Conservation (phyloP, 2,888 invertebrate species). For the Neoascia interrupta region DNA sequence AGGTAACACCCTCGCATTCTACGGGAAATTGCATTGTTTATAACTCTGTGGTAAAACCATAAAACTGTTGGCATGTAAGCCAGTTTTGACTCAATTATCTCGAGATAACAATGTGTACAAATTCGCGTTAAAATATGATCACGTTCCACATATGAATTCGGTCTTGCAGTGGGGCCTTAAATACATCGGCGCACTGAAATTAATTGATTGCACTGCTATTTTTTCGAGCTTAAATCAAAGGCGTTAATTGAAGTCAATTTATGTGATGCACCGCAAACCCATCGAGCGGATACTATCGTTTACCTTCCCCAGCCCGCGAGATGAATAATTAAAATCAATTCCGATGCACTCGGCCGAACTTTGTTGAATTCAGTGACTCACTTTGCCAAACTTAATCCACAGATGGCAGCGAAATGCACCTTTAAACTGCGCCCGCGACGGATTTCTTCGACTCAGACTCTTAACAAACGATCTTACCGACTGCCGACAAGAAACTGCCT, state of each 20-base stretch:
- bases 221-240: too few species aligned
- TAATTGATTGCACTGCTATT: too few species aligned
- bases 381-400: neutral
- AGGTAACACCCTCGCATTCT: too few species aligned
- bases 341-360: neutral
- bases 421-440: neutral
- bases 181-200: too few species aligned
- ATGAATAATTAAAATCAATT: constrained; percentile 45
- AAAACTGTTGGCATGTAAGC: too few species aligned
- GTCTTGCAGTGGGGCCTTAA: too few species aligned
- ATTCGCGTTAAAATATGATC: neutral
- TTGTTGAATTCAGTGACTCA: neutral
- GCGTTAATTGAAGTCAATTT: constrained; percentile 30
- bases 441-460: too few species aligned
- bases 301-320: neutral
- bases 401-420: neutral
- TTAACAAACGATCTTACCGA: constrained; percentile 33
- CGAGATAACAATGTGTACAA: neutral
- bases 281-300: constrained; percentile 8
- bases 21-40: too few species aligned
- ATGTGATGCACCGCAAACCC: neutral
- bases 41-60: too few species aligned
- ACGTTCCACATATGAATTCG: constrained; percentile 20
- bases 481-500: constrained; percentile 40
- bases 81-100: too few species aligned